Evolutionary conservation across 2,888 invertebrate genomes (phyloP).

Genomic region (Parnassius orleans): DNA sequence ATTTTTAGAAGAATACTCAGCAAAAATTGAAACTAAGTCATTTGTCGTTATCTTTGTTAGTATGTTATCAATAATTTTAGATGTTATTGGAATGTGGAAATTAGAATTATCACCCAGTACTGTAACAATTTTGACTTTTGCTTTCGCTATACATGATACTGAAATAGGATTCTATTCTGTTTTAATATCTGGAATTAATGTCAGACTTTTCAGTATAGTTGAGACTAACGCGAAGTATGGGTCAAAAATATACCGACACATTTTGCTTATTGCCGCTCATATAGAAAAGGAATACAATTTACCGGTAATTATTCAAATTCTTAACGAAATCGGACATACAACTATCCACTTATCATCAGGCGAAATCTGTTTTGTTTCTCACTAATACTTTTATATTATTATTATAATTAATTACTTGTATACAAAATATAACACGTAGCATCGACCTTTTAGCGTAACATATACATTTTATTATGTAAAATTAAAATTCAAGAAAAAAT

Average conservation of each 20-base stretch:
- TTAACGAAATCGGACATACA: not conserved
- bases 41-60: slow-evolving; percentile 30
- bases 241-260: slow-evolving; percentile 50
- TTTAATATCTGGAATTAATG: slow-evolving; percentile 50
- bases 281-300: slow-evolving; percentile 51
- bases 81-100: slow-evolving; percentile 39
- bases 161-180: slow-evolving; percentile 52
- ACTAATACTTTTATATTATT: no score
- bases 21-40: slow-evolving; percentile 32
- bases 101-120: slow-evolving; percentile 31
- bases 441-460: no score
- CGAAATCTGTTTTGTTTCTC: no score
- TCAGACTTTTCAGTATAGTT: slow-evolving; percentile 44
- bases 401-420: no score
- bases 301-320: slow-evolving; percentile 40
- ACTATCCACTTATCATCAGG: not conserved
- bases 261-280: slow-evolving; percentile 48
- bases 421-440: no score
- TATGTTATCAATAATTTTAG: slow-evolving; percentile 39
- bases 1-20: slow-evolving; percentile 34
- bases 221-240: slow-evolving; percentile 37
- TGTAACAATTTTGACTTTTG: slow-evolving; percentile 38
- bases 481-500: no score
- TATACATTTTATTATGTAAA: no score
- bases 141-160: slow-evolving; percentile 51